Base-by-base conservation (phyloP, 2,888 invertebrate species). In the Campopleginae sp. region DNA sequence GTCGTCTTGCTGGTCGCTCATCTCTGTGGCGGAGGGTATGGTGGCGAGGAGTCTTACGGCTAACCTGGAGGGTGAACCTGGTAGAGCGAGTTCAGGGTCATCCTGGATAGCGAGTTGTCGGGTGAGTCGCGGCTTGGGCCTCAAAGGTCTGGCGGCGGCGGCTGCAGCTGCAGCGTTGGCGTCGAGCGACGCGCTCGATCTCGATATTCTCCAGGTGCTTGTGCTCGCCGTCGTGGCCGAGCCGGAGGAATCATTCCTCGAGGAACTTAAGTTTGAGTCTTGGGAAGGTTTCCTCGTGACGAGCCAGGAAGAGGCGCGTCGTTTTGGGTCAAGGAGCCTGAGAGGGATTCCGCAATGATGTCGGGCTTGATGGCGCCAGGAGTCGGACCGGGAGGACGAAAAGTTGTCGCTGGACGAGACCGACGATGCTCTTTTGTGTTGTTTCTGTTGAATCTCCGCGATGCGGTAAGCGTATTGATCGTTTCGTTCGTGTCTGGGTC, bases 231-330 rank as follows among this genome's bases (percentile, higher is more conserved):
- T 98, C 23, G 98, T 98, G 33, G 96, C 96, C 7, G 98, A 98
- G 1, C 98, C 98, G 0, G 98, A 98, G 17, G 98, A 98, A 94
- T 98, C 98, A 94, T 98, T 98, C 75, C 98, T 95, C 31, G 98
- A 98, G 90, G 97, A 98, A 68, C 98, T 98, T 88, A 98, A 94
- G 94, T 98, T 98, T 6, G 98, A 98, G 93, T 98, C 98, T 93
- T 98, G 98, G 14, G 98, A 98, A 0, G 98, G 97, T 94, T 98
- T 98, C 76, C 98, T 95, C n/a, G 98, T 97, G 38, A 98, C 97
- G 85, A 98, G 94, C 98, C 98, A 98, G 0, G 98, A 97, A 0
- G 98, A 97, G 70, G 98, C 97, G 87, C 98, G 95, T 77, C 98
- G 95, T 91, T 97, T 96, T 0, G 97, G 96, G 88, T 97, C 97